These are phyloP conservation scores for Periplaneta americana DNA, from an alignment of 1,140 invertebrate species.

Conservation along the genomic window DNA sequence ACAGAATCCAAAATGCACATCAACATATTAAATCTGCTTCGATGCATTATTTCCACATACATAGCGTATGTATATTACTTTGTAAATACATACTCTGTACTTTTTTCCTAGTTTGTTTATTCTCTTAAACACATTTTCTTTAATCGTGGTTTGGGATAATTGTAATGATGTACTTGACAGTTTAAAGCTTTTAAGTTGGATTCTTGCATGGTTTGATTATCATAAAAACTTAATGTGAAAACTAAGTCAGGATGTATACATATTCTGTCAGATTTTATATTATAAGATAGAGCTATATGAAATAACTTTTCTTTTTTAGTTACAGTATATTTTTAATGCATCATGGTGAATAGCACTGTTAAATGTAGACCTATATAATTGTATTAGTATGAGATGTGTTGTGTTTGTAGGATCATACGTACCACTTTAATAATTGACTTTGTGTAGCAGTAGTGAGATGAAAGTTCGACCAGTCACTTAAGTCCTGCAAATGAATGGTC, in stretches of 20 bases:
- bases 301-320: background rate
- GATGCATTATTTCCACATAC: background rate
- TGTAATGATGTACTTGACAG: background rate
- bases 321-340: background rate
- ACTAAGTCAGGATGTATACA: conserved; percentile 17
- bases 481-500: background rate
- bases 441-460: background rate
- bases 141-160: conserved; percentile 5
- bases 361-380: too few species aligned
- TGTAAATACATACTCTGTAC: background rate
- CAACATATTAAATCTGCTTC: background rate
- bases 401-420: background rate
- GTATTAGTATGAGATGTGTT: background rate
- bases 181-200: conserved; percentile 1
- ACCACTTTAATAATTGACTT: background rate
- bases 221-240: conserved; percentile 10
- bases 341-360: background rate
- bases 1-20: background rate
- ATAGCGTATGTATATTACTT: background rate
- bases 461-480: background rate
- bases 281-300: background rate
- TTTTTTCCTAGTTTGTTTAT: background rate
- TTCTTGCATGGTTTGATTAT: conserved; percentile 20
- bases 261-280: conserved; percentile 6
- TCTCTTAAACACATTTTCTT: background rate